Conservation (phyloP, 2,888 invertebrate genomes). For the Polyommatus icarus region DNA sequence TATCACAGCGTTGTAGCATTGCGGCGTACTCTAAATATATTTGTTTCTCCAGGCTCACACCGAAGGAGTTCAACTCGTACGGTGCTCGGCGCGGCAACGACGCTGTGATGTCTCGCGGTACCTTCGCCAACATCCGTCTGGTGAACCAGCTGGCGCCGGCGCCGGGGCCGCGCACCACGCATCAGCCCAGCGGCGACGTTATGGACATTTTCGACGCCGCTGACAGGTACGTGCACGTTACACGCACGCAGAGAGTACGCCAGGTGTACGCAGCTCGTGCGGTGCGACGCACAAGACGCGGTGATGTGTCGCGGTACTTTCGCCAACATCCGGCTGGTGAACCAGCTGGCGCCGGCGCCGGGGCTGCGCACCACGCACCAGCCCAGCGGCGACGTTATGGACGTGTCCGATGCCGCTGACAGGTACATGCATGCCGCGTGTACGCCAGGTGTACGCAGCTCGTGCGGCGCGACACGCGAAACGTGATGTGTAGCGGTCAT, state of each 20-base stretch:
- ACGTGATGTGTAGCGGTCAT: background rate
- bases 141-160: conserved; percentile 92
- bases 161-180: conserved; percentile 91
- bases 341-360: conserved; percentile 89
- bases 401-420: conserved; percentile 72
- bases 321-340: conserved; percentile 97
- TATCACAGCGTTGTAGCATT: too few species aligned
- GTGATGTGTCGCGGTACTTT: conserved; percentile 99
- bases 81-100: conserved; percentile 98
- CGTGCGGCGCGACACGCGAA: background rate
- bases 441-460: background rate
- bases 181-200: conserved; percentile 92
- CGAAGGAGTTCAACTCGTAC: conserved; percentile 98
- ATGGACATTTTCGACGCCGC: conserved; percentile 85
- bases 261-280: background rate
- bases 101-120: conserved; percentile 97
- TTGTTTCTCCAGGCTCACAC: conserved; percentile 83
- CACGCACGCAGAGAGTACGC: too few species aligned
- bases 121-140: conserved; percentile 98
- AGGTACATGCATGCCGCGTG: background rate
- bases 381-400: conserved; percentile 94
- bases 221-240: conserved; percentile 7
- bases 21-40: background rate
- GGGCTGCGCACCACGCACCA: conserved; percentile 94
- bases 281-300: too few species aligned